Evolutionary conservation across 2,797 vertebrate genomes (phyloP), one percentile per base, ranked within the genome.

Genomic region (Myiothlypis coronata): DNA sequence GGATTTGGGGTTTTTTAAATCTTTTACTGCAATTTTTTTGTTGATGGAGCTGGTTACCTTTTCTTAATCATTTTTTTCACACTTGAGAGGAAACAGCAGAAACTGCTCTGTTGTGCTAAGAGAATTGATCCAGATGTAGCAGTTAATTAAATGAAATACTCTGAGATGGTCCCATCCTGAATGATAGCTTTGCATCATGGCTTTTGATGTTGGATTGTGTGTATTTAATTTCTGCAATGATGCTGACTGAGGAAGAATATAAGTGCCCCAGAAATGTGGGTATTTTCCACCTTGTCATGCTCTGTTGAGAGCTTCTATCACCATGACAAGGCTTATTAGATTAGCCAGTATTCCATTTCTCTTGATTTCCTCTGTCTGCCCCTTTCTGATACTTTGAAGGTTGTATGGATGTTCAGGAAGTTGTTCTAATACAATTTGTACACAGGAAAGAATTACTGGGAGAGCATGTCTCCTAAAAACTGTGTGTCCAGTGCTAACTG

Each of bases 251-350:
- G 89, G 85, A 91, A 47, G 56, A 91, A 90, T 44, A 0, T 49
- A 70, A 94, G 75, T 92, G 70, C 64, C 68, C 83, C 87, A 87
- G 83, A 75, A 77, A 64, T 16, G 26, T 92, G 93, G 75, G 34
- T 61, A 91, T 94, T 95, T 96, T 94, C 91, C 19, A 94, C 86
- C 80, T 91, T 92, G 91, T 94, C 88, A 89, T 82, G 88, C 86
- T 82, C 74, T 70, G 77, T 71, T 84, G 93, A 92, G 90, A 93
- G 56, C 77, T 90, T 79, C 15, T 82, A 63, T 91, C 93, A 74
- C 91, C 77, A 70, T 94, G 94, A 94, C 83, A 90, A 87, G 85
- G 56, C 83, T 95, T 91, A 91, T 94, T 96, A 90, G 89, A 86
- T 93, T 94, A 94, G 60, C 53, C 50, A 79, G 43, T 94, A 91